Percentiles rank a stretch among this genome's conserved stretches.
These are phyloP conservation scores for Rhinoderma darwinii DNA, from an alignment of 2,113 vertebrate species.

Conservation along the genomic window DNA sequence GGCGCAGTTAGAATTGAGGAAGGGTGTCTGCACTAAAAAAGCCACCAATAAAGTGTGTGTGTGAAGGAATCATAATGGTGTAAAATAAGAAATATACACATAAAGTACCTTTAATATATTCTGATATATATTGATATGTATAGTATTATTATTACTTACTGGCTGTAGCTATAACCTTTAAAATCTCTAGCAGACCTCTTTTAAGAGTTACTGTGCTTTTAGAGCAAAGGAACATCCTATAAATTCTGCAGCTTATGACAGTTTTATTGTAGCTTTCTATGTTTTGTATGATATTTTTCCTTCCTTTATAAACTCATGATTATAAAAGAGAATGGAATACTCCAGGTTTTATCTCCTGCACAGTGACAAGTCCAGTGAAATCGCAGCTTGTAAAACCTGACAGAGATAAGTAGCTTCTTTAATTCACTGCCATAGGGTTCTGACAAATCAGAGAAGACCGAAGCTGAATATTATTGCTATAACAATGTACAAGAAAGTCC, in stretches of 20 bases:
- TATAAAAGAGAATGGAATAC: constrained; percentile 30
- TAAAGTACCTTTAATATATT: no score
- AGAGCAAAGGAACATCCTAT: neutral
- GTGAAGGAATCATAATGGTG: no score
- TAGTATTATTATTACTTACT: neutral
- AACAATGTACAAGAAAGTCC: constrained; percentile 40
- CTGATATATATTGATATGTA: neutral
- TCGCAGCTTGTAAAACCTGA: constrained; percentile 45
- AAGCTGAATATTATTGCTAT: constrained; percentile 43
- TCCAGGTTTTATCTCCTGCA: constrained; percentile 14
- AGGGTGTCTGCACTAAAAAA: no score
- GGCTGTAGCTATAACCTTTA: neutral
- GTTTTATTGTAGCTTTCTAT: constrained; percentile 22
- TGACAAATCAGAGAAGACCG: constrained; percentile 40
- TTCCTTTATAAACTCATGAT: neutral
- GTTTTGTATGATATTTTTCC: neutral
- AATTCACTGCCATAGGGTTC: constrained; percentile 50
- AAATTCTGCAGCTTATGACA: constrained; percentile 7
- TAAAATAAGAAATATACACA: no score
- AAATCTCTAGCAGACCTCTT: neutral
- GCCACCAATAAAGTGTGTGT: no score
- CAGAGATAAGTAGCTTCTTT: constrained; percentile 53
- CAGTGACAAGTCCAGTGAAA: constrained; percentile 8
- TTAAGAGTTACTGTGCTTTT: neutral
- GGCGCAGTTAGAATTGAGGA: no score